phyloP scores from a whole-genome alignment of 2,797 vertebrate genomes.

The Parambassis ranga region DNA sequence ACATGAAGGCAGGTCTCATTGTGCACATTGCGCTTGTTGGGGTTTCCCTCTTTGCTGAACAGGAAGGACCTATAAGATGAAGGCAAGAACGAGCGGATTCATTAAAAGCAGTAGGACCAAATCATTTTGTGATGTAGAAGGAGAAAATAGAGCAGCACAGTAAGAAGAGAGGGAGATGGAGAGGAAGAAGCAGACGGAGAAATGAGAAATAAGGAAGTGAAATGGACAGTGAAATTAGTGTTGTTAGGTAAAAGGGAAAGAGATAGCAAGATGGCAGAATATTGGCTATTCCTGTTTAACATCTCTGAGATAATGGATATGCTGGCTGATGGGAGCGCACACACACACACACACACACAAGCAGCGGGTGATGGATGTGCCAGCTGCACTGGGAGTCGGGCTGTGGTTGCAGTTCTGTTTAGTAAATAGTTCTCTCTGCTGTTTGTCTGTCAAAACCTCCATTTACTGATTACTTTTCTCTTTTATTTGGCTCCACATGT shows the following conservation, averaged over 20 bases:
- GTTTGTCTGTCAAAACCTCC: slow-evolving; percentile 53
- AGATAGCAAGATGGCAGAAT: slow-evolving; percentile 24
- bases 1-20: slow-evolving; percentile 98
- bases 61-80: slow-evolving; percentile 88
- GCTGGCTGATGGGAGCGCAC: slow-evolving; percentile 17
- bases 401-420: slow-evolving; percentile 49
- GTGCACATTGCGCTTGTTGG: slow-evolving; percentile 97
- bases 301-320: slow-evolving; percentile 59
- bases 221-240: slow-evolving; percentile 9
- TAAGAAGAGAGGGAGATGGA: not conserved
- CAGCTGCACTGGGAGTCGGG: slow-evolving; percentile 22
- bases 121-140: not conserved
- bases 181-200: not conserved
- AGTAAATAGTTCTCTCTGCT: slow-evolving; percentile 47
- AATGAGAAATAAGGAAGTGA: not conserved
- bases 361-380: slow-evolving; percentile 33
- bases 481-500: slow-evolving; percentile 18
- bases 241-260: not conserved
- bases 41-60: slow-evolving; percentile 97
- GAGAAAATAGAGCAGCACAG: not conserved
- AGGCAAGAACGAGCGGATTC: not conserved
- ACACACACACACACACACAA: not conserved
- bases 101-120: not conserved
- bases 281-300: slow-evolving; percentile 59
- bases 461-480: slow-evolving; percentile 60